Evolutionary conservation across 2,888 invertebrate species (phyloP), one percentile per base, ranked within the genome.

Genomic region (Orthonychiurus folsomi): DNA sequence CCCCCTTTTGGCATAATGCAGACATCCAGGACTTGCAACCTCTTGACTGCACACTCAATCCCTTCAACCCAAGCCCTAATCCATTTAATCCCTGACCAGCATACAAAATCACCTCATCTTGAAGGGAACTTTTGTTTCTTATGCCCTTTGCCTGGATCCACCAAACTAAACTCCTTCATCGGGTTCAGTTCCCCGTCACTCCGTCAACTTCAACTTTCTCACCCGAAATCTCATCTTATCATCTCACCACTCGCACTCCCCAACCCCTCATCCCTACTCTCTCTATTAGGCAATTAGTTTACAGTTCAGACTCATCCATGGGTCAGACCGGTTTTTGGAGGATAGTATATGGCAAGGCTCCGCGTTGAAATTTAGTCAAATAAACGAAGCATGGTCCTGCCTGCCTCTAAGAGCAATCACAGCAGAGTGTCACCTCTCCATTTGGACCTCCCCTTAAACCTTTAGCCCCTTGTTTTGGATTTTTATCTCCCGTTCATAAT

Each of bases 251-350:
- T 15, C 15, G 37, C 37, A 37, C 37, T 37, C 9, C 37, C 5
- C 37, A 9, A 15, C 37, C 15, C 37, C 15, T 15, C 37, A 9
- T 15, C 56, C 54, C 63, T 56, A 60, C 50, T 53, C 53, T 48
- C 59, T 9, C 5, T 37, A 37, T 37, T 37, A 37, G 37, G 61
- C 66, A 68, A 68, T 68, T 68, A 68, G 68, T 66, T 68, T 68
- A 66, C 63, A 68, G 66, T 68, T 64, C 59, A 62, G 55, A 62
- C 63, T 37, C 37, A 37, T 37, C 15, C 5, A n/a, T n/a, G n/a
- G n/a, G n/a, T n/a, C 64, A 63, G 67, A 69, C 69, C 67, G 67
- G 69, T 69, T 69, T 69, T 59, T 56, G n/a, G 15, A 9, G 37
- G 37, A 37, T 37, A 37, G 15, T 37, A 37, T 37, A 37, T 37